Evolutionary conservation across 2,888 invertebrate species (phyloP).

Genomic region (Gari tellinella): DNA sequence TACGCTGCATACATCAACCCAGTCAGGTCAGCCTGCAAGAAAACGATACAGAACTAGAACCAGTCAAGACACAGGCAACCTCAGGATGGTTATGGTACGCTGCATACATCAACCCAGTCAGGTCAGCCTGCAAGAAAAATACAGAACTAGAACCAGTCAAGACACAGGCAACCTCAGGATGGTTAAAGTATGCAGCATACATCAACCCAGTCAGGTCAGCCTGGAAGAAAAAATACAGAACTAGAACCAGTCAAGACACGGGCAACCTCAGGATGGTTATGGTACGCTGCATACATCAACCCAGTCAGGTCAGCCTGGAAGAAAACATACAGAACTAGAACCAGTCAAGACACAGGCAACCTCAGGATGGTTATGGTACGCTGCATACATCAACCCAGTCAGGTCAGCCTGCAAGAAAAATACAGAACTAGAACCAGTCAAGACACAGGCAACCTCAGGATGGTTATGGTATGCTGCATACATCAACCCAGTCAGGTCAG

Average conservation of each 20-base stretch:
- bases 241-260: constrained; percentile 77
- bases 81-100: too few relatives aligned
- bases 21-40: constrained; percentile 83
- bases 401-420: too few relatives aligned
- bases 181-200: constrained; percentile 84
- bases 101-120: too few relatives aligned
- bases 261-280: constrained; percentile 82
- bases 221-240: constrained; percentile 73
- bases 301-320: constrained; percentile 83
- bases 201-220: constrained; percentile 84
- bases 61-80: too few relatives aligned
- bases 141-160: too few relatives aligned
- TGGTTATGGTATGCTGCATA: constrained; percentile 84
- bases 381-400: too few relatives aligned
- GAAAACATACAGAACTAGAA: too few relatives aligned
- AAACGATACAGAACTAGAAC: too few relatives aligned
- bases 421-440: constrained; percentile 80
- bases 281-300: constrained; percentile 84
- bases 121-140: too few relatives aligned
- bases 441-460: constrained; percentile 78
- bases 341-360: too few relatives aligned
- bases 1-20: constrained; percentile 84
- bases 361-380: too few relatives aligned
- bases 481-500: constrained; percentile 84
- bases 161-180: constrained; percentile 79